Percentiles rank a stretch among this genome's conserved stretches.
Evolutionary conservation across 2,888 invertebrate species (phyloP).

Genomic region (Agonum fuliginosum): DNA sequence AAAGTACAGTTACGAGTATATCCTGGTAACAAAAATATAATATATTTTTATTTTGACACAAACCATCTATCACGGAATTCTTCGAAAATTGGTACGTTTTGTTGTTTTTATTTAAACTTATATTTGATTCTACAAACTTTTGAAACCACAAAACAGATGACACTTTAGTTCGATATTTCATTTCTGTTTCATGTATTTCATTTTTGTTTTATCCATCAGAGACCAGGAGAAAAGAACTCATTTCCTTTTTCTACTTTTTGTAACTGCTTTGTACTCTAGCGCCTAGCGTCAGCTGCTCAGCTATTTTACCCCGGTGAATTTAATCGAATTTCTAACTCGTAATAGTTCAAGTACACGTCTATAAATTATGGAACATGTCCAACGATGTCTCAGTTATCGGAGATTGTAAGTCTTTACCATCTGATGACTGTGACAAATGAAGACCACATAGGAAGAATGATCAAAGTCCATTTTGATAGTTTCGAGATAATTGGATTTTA

Average conservation of each 20-base stretch:
- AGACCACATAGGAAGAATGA: too few species aligned
- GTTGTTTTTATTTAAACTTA: background rate
- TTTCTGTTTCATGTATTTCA: constrained; percentile 4
- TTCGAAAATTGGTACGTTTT: background rate
- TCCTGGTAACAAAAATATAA: too few species aligned
- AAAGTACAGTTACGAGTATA: too few species aligned
- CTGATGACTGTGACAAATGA: too few species aligned
- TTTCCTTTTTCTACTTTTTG: background rate
- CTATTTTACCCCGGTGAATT: background rate
- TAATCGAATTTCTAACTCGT: constrained; percentile 14
- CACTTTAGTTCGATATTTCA: background rate
- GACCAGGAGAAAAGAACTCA: constrained; percentile 12
- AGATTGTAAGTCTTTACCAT: background rate
- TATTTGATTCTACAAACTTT: constrained; percentile 8
- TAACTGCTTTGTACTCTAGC: constrained; percentile 4
- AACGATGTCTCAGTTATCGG: background rate
- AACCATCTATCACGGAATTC: too few species aligned
- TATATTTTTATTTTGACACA: too few species aligned
- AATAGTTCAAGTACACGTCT: constrained; percentile 10
- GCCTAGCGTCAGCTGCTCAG: background rate
- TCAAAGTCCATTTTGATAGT: too few species aligned
- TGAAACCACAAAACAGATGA: background rate
- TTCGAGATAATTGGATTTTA: too few species aligned
- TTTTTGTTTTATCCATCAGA: constrained; percentile 26
- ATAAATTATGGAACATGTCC: background rate